Conservation (phyloP, 53 echinoderm and acorn worm genomes). For the Actinopyga echinites region DNA sequence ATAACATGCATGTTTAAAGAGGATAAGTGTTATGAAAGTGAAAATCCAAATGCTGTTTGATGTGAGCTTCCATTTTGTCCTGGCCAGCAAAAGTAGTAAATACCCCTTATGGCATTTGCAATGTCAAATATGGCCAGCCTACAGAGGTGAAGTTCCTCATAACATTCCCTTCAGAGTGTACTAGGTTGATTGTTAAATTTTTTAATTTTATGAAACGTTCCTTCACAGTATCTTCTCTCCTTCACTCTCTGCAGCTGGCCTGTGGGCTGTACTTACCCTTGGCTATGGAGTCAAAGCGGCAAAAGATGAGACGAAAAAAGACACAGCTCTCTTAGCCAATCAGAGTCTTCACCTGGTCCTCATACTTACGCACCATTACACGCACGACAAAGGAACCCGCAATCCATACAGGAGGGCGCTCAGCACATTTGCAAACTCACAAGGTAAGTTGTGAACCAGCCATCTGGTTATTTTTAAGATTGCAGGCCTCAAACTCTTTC, state of each 20-base stretch:
- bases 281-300: conserved; percentile 60
- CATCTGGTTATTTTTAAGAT: no score
- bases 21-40: no score
- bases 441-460: conserved; percentile 55
- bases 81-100: no score
- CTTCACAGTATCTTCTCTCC: background rate
- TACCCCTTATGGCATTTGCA: no score
- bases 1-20: no score
- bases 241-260: conserved; percentile 64
- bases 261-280: conserved; percentile 93
- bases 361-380: conserved; percentile 93
- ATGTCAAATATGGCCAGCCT: no score
- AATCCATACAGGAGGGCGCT: conserved; percentile 89
- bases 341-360: conserved; percentile 85
- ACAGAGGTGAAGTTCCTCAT: no score
- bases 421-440: conserved; percentile 88
- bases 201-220: background rate
- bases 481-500: no score
- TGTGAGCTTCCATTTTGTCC: no score
- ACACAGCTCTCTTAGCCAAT: conserved; percentile 75
- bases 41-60: no score
- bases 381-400: conserved; percentile 81
- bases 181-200: no score
- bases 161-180: no score
- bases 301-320: conserved; percentile 55